phyloP scores from a whole-genome alignment of 2,113 vertebrate genomes.

The Oryzias curvinotus region DNA sequence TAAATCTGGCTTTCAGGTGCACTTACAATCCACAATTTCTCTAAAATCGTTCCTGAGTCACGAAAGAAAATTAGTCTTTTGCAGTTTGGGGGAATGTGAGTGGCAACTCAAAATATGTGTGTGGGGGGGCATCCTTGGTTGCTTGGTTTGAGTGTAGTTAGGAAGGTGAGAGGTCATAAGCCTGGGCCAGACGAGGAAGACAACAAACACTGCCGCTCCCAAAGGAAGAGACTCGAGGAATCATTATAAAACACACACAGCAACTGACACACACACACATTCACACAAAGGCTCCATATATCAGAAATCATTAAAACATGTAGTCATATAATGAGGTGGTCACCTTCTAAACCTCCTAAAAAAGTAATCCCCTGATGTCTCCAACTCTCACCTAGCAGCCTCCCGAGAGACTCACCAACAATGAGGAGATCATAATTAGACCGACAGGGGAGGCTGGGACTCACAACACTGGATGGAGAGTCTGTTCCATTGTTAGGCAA shows the following conservation, averaged over 20 bases:
- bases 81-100: slow-evolving; percentile 7
- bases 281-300: slow-evolving; percentile 18
- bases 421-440: slow-evolving; percentile 48
- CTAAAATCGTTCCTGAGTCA: slow-evolving; percentile 16
- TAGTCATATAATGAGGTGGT: slow-evolving; percentile 68
- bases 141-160: slow-evolving; percentile 44
- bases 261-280: slow-evolving; percentile 8
- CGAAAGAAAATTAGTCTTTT: slow-evolving; percentile 19
- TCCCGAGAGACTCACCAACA: slow-evolving; percentile 46
- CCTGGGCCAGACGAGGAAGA: slow-evolving; percentile 51
- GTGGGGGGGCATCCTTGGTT: slow-evolving; percentile 14
- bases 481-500: slow-evolving; percentile 8
- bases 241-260: slow-evolving; percentile 59
- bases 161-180: slow-evolving; percentile 65
- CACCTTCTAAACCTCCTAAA: slow-evolving; percentile 67
- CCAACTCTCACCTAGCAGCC: slow-evolving; percentile 48
- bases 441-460: slow-evolving; percentile 23
- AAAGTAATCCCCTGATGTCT: slow-evolving; percentile 47
- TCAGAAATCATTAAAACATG: slow-evolving; percentile 63
- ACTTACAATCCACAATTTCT: slow-evolving; percentile 26
- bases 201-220: slow-evolving; percentile 52
- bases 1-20: slow-evolving; percentile 44
- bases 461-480: slow-evolving; percentile 13
- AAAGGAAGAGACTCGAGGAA: slow-evolving; percentile 41
- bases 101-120: slow-evolving; percentile 22